These are phyloP conservation scores for Boulengeromyrus knoepffleri DNA, from an alignment of 2,113 vertebrate genomes.

Conservation along the genomic window DNA sequence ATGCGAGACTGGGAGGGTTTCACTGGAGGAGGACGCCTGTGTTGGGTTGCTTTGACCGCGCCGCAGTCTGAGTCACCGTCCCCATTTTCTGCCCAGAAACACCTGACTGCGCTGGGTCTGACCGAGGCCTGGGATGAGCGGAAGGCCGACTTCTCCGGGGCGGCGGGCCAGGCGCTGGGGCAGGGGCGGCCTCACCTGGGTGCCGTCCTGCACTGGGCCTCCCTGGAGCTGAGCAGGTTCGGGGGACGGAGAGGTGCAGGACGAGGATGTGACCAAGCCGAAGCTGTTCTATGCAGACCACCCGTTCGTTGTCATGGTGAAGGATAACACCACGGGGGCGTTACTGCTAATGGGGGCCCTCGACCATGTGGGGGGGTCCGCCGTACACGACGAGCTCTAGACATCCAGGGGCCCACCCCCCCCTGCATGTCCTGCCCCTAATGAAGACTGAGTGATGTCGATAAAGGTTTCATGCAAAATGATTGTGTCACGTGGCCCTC, in stretches of 20 bases:
- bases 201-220: constrained; percentile 48
- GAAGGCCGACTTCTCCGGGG: constrained; percentile 45
- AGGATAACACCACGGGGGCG: constrained; percentile 41
- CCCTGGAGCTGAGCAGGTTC: constrained; percentile 44
- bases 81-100: constrained; percentile 34
- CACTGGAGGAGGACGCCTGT: not conserved
- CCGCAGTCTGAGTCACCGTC: not conserved
- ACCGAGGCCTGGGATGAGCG: constrained; percentile 45
- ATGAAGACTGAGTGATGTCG: not conserved
- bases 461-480: not conserved
- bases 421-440: not conserved
- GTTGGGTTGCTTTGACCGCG: not conserved
- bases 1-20: not conserved
- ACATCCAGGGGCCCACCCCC: not conserved
- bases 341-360: constrained; percentile 54
- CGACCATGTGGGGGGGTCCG: constrained; percentile 43
- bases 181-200: constrained; percentile 44
- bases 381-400: constrained; percentile 54
- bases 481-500: not conserved
- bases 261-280: constrained; percentile 39
- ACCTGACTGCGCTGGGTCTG: constrained; percentile 46
- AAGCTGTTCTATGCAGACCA: constrained; percentile 54
- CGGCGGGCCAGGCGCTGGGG: constrained; percentile 20
- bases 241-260: constrained; percentile 2
- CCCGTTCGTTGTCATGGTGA: constrained; percentile 48